phyloP scores from a whole-genome alignment of 2,113 vertebrate species.

The Callorhinus ursinus region DNA sequence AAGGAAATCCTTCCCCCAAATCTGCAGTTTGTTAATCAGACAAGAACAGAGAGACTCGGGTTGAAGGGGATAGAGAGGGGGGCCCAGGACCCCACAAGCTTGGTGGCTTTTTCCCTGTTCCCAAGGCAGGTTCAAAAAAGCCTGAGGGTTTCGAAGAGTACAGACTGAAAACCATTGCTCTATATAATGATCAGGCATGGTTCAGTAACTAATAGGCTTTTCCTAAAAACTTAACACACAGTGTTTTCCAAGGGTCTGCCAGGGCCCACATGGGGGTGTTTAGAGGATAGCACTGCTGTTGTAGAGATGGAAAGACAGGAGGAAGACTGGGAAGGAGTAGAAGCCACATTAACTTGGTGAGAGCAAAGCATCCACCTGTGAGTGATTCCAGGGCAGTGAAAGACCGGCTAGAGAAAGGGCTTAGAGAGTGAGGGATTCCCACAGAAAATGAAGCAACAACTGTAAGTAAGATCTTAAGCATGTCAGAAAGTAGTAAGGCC shows the following conservation, averaged over 20 bases:
- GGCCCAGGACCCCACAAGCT: not conserved
- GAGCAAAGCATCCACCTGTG: not conserved
- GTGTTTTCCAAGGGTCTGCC: not conserved
- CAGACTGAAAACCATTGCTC: not conserved
- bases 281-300: not conserved
- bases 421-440: not conserved
- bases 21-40: not conserved
- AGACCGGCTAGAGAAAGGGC: not conserved
- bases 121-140: not conserved
- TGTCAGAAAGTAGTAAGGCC: not conserved
- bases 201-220: not conserved
- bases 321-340: not conserved
- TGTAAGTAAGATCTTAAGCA: not conserved
- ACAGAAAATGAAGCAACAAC: not conserved
- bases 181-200: not conserved
- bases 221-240: not conserved
- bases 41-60: not conserved
- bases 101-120: not conserved
- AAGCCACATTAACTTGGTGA: not conserved
- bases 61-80: not conserved
- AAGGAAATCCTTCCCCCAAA: not conserved
- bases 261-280: not conserved
- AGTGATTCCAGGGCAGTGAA: not conserved
- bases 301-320: not conserved
- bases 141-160: not conserved